Evolutionary conservation across 2,113 vertebrate genomes (phyloP), one percentile per base, ranked within the genome.

Genomic region (Phaethornis superciliosus): DNA sequence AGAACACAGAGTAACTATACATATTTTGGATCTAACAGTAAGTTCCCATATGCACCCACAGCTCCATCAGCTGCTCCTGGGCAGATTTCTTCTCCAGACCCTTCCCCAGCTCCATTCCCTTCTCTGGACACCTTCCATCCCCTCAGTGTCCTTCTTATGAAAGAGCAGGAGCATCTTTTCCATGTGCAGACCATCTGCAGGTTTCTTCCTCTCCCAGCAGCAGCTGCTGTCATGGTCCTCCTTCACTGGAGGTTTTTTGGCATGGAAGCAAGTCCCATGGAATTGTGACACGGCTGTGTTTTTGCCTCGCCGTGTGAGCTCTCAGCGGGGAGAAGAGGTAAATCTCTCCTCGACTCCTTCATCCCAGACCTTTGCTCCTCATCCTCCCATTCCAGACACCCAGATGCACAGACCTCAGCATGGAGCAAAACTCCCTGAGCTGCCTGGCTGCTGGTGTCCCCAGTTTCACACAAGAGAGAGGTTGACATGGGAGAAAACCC

Each of bases 11-110:
- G 8, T 63, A 68, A 46, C 19, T 44, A 44, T 33, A 35, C 3
- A 15, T 92, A 87, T 76, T 76, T 93, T 58, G 91, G 37, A 62
- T 93, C 72, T 89, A 87, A 69, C n/a, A 58, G 68, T 17, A 89
- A 86, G 32, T 44, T 70, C 33, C 46, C 24, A n/a, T 56, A 74
- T 1, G 47, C 6, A 46, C 46, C 46, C 46, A 16, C 46, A 46
- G 46, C 46, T 46, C 46, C 46, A 16, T 46, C 46, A 46, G 46
- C 46, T 46, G 46, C 46, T 46, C 46, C 46, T 46, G n/a, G n/a
- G n/a, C n/a, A n/a, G n/a, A n/a, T n/a, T n/a, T n/a, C n/a, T n/a
- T n/a, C 47, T 23, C 47, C 47, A 23, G 47, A 8, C 47, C 47
- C 47, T 49, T 49, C 47, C 47, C 47, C 47, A 49, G 47, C 47